Base-by-base conservation (phyloP, 2,888 invertebrate species). In the Orthonychiurus folsomi region DNA sequence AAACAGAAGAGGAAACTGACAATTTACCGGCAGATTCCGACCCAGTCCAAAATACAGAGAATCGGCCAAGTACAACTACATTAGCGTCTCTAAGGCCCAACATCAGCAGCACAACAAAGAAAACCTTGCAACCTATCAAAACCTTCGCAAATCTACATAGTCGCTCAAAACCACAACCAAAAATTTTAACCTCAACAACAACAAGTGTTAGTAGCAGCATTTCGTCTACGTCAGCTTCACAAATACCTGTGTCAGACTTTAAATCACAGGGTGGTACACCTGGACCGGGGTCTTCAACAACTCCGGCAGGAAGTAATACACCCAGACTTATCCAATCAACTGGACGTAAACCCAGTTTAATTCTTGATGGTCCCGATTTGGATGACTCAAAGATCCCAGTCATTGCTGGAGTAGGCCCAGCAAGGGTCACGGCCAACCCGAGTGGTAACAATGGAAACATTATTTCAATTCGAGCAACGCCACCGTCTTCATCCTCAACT, bases 251-350 rank as follows among this genome's bases (percentile, higher is more conserved):
- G 28, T 68, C 74, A 52, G 73, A 73, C 18, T 67, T 69, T 24
- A 66, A 70, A 21, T 68, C 65, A 69, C 75, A 59, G 18, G 74
- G 77, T 50, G 73, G 74, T 5, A 75, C 73, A 59, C 59, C 63
- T 37, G 26, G 18, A 5, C 18, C 20, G 26, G 25, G 21, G 23
- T 5, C 27, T 24, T 24, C 24, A 50, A 55, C 21, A 15, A 53
- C 50, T 24, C 25, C 23, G 24, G n/a, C 3, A 12, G 21, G 3
- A 23, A 23, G n/a, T 2, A 37, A 53, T 28, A 58, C 58, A 61
- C 56, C 50, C 28, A 28, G 37, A 24, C 56, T 56, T 1, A 48
- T 60, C 12, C 61, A 64, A n/a, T 52, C 64, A 20, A 53, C 57
- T 2, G 61, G 48, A 24, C 28, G 62, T 12, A 63, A 59, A 28